Conservation (phyloP, 2,113 vertebrate genomes). For the Ancistrus triradiatus region DNA sequence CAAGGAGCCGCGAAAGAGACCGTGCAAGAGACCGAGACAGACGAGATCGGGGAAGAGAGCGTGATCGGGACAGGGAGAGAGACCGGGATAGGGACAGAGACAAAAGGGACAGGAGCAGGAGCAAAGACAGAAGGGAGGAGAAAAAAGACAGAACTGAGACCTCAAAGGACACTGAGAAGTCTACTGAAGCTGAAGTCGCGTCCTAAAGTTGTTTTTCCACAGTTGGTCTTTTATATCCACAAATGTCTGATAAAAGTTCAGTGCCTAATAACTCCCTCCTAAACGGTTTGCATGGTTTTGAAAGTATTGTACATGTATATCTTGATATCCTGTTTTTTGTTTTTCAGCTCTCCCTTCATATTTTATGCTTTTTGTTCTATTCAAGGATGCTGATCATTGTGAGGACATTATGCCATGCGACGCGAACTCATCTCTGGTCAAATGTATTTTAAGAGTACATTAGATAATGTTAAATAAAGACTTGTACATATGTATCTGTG, state of each 20-base stretch:
- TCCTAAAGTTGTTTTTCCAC: slow-evolving; percentile 44
- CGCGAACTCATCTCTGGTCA: slow-evolving; percentile 43
- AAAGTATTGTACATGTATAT: background rate
- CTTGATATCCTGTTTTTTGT: slow-evolving; percentile 1
- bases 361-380: slow-evolving; percentile 40
- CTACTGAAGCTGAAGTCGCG: slow-evolving; percentile 56
- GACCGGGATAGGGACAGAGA: slow-evolving; percentile 66
- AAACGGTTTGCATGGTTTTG: slow-evolving; percentile 21
- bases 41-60: slow-evolving; percentile 34
- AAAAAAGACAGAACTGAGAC: slow-evolving; percentile 75
- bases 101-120: slow-evolving; percentile 37
- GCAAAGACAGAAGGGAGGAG: slow-evolving; percentile 70
- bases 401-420: slow-evolving; percentile 32
- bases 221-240: slow-evolving; percentile 3
- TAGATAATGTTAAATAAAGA: slow-evolving; percentile 47
- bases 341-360: slow-evolving; percentile 6
- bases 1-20: slow-evolving; percentile 44
- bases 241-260: slow-evolving; percentile 35
- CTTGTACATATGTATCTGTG: slow-evolving; percentile 76
- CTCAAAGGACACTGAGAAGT: slow-evolving; percentile 68
- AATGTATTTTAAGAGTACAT: slow-evolving; percentile 47
- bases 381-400: slow-evolving; percentile 29
- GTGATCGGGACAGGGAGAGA: slow-evolving; percentile 55
- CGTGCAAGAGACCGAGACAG: slow-evolving; percentile 32
- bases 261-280: slow-evolving; percentile 1